Conservation (phyloP, 2,113 vertebrate genomes). For the Sterna hirundo region DNA sequence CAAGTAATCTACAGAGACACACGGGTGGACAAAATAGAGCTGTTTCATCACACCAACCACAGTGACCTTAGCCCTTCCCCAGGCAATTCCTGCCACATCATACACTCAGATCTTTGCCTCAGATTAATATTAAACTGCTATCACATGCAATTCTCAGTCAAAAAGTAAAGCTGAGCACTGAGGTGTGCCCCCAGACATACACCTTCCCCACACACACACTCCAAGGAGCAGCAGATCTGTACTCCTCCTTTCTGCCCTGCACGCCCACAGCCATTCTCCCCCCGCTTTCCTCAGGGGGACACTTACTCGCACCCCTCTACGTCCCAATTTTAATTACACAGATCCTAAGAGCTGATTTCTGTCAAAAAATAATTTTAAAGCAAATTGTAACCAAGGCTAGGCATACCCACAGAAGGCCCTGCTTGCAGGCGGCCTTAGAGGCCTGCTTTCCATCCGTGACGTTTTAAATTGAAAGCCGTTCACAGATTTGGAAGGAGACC, state of each 20-base stretch:
- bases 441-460: conserved; percentile 33
- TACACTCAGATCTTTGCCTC: neutral
- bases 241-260: neutral
- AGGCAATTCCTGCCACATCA: conserved; percentile 58
- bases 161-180: neutral
- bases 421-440: neutral
- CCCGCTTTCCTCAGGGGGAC: neutral
- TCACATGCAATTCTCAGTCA: neutral
- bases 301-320: neutral
- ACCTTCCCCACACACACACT: too few species aligned
- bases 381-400: neutral
- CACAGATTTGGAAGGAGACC: neutral
- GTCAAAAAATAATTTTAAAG: neutral
- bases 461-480: neutral
- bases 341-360: neutral
- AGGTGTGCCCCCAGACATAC: neutral
- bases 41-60: conserved; percentile 47
- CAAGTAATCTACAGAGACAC: neutral
- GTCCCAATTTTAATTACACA: neutral
- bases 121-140: conserved; percentile 53
- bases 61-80: conserved; percentile 62
- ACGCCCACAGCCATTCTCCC: neutral
- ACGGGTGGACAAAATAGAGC: conserved; percentile 18
- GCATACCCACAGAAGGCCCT: neutral
- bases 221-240: neutral